These are phyloP conservation scores for Phaonia tiefii DNA, from an alignment of 2,888 invertebrate species.

Conservation along the genomic window DNA sequence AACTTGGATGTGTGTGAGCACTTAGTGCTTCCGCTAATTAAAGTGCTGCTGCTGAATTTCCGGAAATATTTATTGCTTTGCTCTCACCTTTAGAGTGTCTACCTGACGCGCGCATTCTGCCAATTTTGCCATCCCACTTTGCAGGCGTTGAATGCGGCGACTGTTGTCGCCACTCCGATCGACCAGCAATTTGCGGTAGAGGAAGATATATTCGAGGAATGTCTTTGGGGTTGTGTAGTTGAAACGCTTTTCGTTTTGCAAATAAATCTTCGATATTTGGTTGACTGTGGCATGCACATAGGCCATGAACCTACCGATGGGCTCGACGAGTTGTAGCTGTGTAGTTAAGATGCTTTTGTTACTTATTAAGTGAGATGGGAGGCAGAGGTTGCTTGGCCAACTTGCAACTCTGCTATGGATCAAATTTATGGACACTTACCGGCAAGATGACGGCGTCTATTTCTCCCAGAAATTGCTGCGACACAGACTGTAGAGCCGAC, in stretches of 20 bases:
- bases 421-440: conserved; percentile 79
- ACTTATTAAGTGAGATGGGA: too few species aligned
- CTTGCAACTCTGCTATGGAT: not conserved
- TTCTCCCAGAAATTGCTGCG: conserved; percentile 90
- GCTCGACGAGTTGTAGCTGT: conserved; percentile 83
- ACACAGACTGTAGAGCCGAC: conserved; percentile 94
- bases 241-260: conserved; percentile 92
- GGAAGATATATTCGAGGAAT: conserved; percentile 95
- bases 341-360: too few species aligned
- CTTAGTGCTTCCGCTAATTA: conserved; percentile 11
- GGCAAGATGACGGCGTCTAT: conserved; percentile 88
- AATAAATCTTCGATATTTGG: conserved; percentile 90
- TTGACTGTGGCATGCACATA: conserved; percentile 95
- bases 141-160: conserved; percentile 89
- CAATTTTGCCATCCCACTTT: conserved; percentile 94
- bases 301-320: conserved; percentile 95
- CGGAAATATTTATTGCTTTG: conserved; percentile 49
- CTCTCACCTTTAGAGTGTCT: conserved; percentile 88
- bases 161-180: conserved; percentile 87
- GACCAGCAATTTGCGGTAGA: conserved; percentile 88
- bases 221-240: conserved; percentile 99
- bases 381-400: too few species aligned
- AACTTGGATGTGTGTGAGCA: not conserved
- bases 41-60: not conserved
- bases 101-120: conserved; percentile 93